Evolutionary conservation across 2,888 invertebrate species (phyloP).

Genomic region (Hirudinaria manillensis): DNA sequence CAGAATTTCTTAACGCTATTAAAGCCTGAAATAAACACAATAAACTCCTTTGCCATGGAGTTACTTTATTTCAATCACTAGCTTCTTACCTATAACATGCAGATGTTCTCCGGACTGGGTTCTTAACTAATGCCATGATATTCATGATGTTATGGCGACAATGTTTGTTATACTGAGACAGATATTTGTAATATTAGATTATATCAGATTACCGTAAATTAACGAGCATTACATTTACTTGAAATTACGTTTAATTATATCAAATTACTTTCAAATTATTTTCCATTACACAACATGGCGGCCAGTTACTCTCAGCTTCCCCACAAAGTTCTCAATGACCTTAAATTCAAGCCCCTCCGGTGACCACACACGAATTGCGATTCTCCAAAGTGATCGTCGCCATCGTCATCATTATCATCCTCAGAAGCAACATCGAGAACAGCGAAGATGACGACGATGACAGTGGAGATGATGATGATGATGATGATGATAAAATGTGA

Average conservation of each 20-base stretch:
- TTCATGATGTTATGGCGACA: slow-evolving; percentile 48
- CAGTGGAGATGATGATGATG: background rate
- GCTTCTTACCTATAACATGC: slow-evolving; percentile 64
- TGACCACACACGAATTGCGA: background rate
- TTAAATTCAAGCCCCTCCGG: too few relatives aligned
- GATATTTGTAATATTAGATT: background rate
- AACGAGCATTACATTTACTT: background rate
- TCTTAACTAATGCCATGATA: slow-evolving; percentile 63
- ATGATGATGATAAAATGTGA: too few relatives aligned
- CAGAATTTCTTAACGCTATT: too few relatives aligned
- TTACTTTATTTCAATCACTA: slow-evolving; percentile 45
- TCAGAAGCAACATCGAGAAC: background rate
- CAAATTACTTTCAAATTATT: too few relatives aligned
- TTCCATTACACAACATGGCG: slow-evolving; percentile 11
- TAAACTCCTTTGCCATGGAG: slow-evolving; percentile 68
- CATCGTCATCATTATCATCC: background rate
- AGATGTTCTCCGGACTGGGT: slow-evolving; percentile 71
- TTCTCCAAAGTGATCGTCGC: too few relatives aligned
- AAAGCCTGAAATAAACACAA: too few relatives aligned
- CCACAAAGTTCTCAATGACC: background rate
- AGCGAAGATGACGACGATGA: slow-evolving; percentile 10
- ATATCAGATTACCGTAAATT: background rate
- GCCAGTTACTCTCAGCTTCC: slow-evolving; percentile 13
- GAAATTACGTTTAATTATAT: too few relatives aligned
- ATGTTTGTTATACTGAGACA: slow-evolving; percentile 24